Conservation (phyloP, 2,888 invertebrate genomes). For the Agrochola circellaris region DNA sequence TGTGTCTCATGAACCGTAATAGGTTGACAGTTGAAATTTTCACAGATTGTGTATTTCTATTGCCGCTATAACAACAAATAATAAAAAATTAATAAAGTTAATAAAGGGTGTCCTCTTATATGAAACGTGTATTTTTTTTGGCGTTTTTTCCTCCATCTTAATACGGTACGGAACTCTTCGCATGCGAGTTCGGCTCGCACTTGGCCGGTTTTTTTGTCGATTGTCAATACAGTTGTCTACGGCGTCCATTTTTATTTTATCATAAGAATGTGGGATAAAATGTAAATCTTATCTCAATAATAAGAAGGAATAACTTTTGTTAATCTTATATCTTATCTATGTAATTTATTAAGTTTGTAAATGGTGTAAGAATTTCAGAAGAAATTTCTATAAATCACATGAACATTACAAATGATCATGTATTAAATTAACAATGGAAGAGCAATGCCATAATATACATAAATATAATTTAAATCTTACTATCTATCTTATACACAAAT, state of each 20-base stretch:
- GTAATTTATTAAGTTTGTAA: conserved; percentile 44
- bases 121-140: no score
- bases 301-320: conserved; percentile 25
- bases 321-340: conserved; percentile 19
- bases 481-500: not conserved
- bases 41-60: no score
- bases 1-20: no score
- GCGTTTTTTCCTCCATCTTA: no score
- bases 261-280: not conserved
- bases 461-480: not conserved
- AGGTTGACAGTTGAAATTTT: no score
- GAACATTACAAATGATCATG: conserved; percentile 37
- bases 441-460: conserved; percentile 7
- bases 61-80: no score
- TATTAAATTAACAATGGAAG: conserved; percentile 16
- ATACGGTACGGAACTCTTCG: not conserved
- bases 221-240: conserved; percentile 5
- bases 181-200: not conserved
- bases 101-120: no score
- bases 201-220: not conserved
- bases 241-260: conserved; percentile 22
- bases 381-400: conserved; percentile 46
- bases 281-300: conserved; percentile 41
- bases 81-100: no score
- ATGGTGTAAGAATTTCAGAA: conserved; percentile 51